Evolutionary conservation across 2,888 invertebrate genomes (phyloP).

Genomic region (Dioctria linearis): DNA sequence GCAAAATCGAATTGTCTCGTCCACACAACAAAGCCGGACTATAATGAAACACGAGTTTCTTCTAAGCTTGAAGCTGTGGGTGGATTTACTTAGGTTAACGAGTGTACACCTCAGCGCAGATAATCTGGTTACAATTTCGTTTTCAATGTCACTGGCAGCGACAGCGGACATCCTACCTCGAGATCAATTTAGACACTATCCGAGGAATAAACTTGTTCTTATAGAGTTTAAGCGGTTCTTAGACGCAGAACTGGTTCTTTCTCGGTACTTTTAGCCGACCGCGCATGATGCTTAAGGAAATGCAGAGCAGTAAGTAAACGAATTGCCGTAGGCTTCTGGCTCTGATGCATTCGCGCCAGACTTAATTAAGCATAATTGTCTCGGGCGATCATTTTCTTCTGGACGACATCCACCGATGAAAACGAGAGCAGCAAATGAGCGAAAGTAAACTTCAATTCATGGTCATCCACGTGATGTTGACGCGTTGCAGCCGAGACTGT

Average conservation of each 20-base stretch:
- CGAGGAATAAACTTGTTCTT: slow-evolving; percentile 13
- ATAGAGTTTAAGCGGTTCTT: too few species aligned
- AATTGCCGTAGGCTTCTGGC: slow-evolving; percentile 24
- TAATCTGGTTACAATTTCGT: slow-evolving; percentile 24
- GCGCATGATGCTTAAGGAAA: background rate
- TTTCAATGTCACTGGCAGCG: slow-evolving; percentile 36
- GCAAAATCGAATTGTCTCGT: background rate
- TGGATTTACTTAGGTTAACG: background rate
- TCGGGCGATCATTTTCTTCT: slow-evolving; percentile 5
- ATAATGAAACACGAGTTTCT: slow-evolving; percentile 12
- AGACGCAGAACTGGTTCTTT: slow-evolving; percentile 16
- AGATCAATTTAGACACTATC: slow-evolving; percentile 1
- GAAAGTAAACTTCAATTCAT: slow-evolving; percentile 47
- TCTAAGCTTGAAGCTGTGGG: slow-evolving; percentile 4
- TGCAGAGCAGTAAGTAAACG: background rate
- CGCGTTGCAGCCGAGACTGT: background rate
- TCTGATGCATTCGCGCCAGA: background rate
- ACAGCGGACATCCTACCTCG: slow-evolving; percentile 29
- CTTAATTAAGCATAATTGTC: background rate
- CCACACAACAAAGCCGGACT: slow-evolving; percentile 10
- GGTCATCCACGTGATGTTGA: slow-evolving; percentile 40
- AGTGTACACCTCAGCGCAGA: slow-evolving; percentile 2
- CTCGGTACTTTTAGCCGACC: background rate
- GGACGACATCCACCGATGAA: slow-evolving; percentile 35
- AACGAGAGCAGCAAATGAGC: slow-evolving; percentile 47